These are phyloP conservation scores for Drosophila melanica DNA, from an alignment of 1,140 invertebrate genomes.

Conservation along the genomic window DNA sequence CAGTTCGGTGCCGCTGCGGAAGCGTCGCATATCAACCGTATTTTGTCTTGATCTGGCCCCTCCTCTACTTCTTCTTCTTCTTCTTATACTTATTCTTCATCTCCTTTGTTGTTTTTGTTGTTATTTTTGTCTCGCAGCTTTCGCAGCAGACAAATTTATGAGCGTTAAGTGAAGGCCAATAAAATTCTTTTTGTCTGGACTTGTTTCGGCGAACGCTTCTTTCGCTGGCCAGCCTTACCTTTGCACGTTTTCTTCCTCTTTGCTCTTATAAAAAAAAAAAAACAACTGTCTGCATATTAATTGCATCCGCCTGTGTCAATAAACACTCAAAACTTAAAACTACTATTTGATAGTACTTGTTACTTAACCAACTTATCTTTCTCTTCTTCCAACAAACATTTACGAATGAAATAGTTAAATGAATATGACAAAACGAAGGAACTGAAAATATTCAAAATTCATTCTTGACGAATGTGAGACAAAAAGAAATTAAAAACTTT, in stretches of 20 bases:
- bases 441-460: neutral
- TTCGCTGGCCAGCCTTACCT: conserved; percentile 49
- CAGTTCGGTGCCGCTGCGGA: conserved; percentile 66
- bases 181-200: conserved; percentile 79
- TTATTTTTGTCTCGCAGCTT: conserved; percentile 61
- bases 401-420: neutral
- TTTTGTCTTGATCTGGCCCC: conserved; percentile 59
- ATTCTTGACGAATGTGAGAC: neutral
- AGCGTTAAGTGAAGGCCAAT: conserved; percentile 79
- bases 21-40: conserved; percentile 71
- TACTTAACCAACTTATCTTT: no score
- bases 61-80: conserved; percentile 16
- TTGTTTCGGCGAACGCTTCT: conserved; percentile 28
- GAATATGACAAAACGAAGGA: no score
- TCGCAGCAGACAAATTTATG: conserved; percentile 76
- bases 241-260: conserved; percentile 33
- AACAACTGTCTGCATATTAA: conserved; percentile 1
- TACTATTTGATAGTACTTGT: neutral
- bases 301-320: conserved; percentile 7
- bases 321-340: neutral
- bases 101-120: conserved; percentile 12
- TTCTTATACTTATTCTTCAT: conserved; percentile 11
- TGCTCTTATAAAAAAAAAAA: neutral
- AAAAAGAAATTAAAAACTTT: neutral
- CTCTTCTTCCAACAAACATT: neutral